phyloP scores from a whole-genome alignment of 2,113 vertebrate species.

The Nycticorax nycticorax region DNA sequence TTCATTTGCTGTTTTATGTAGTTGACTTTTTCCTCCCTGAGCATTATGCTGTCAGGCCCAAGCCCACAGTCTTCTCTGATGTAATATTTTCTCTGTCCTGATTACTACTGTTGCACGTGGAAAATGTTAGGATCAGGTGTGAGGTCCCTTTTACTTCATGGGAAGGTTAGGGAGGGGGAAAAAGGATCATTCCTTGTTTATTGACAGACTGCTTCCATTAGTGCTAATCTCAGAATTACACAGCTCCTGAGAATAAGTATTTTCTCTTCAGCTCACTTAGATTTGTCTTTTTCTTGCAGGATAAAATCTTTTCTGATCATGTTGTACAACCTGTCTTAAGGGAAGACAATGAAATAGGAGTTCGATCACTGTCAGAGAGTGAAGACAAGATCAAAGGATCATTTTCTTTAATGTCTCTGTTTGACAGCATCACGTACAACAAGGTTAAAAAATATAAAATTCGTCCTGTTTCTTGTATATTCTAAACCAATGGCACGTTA shows the following conservation, averaged over 20 bases:
- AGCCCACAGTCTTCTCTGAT: background rate
- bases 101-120: background rate
- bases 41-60: background rate
- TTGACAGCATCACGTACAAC: conserved; percentile 71
- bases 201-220: background rate
- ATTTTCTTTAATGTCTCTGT: conserved; percentile 58
- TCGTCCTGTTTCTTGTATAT: background rate
- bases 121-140: background rate
- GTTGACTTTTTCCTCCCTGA: background rate
- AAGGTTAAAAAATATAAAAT: conserved; percentile 69
- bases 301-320: conserved; percentile 61
- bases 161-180: background rate
- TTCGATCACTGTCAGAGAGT: conserved; percentile 65
- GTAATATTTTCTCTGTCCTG: background rate
- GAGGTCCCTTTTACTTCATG: background rate
- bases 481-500: background rate
- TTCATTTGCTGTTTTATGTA: background rate
- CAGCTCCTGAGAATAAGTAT: background rate
- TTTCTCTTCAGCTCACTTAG: background rate
- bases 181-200: background rate
- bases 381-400: conserved; percentile 64
- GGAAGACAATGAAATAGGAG: conserved; percentile 32
- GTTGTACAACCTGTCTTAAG: conserved; percentile 41
- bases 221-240: background rate
- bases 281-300: conserved; percentile 62